Conservation (phyloP, 2,797 vertebrate genomes). For the Chelon labrosus region DNA sequence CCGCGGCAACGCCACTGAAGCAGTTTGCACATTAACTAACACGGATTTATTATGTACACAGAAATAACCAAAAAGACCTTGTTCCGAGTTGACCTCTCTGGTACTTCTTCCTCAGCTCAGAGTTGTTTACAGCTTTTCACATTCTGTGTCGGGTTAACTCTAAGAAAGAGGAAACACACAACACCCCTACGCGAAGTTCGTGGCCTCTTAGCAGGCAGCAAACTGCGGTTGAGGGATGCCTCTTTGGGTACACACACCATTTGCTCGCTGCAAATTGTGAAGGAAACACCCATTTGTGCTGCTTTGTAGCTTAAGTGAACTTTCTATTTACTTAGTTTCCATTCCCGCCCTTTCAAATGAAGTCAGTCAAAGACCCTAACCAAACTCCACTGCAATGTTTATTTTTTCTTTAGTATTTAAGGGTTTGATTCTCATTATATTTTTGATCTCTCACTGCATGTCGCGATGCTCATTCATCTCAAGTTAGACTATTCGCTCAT, state of each 20-base stretch:
- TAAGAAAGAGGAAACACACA: constrained; percentile 8
- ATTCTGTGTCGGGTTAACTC: background rate
- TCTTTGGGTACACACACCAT: background rate
- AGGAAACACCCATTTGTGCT: constrained; percentile 11
- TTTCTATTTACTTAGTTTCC: background rate
- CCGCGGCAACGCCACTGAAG: background rate
- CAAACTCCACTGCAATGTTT: background rate
- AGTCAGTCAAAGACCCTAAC: background rate
- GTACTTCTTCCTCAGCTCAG: background rate
- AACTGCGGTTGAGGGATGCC: background rate
- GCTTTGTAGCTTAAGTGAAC: background rate
- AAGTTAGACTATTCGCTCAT: background rate
- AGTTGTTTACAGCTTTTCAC: background rate
- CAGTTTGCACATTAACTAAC: background rate
- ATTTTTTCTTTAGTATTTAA: background rate
- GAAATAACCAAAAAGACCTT: background rate
- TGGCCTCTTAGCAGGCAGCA: background rate
- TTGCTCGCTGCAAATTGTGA: constrained; percentile 9
- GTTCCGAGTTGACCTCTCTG: background rate
- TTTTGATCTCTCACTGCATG: background rate
- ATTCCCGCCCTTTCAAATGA: background rate
- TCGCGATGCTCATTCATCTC: background rate
- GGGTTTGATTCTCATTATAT: constrained; percentile 2
- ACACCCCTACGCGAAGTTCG: background rate
- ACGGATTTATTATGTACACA: background rate